These are phyloP conservation scores for Holocentrus rufus DNA, from an alignment of 2,797 vertebrate species.

Conservation along the genomic window DNA sequence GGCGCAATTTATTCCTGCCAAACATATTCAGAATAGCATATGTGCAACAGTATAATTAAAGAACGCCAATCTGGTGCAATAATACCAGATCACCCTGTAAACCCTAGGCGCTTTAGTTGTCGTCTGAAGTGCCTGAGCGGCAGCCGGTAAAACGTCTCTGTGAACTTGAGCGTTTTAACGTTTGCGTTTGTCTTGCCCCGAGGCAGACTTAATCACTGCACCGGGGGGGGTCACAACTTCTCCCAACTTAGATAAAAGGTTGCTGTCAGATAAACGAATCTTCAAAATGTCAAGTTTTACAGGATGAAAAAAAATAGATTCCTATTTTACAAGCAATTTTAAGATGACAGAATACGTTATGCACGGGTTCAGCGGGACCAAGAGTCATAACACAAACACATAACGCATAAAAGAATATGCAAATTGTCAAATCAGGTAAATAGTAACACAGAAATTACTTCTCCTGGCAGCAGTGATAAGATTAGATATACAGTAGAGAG, in stretches of 20 bases:
- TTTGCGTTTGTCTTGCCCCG: constrained; percentile 8
- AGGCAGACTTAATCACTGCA: constrained; percentile 22
- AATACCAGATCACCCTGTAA: constrained; percentile 12
- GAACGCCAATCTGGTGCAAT: constrained; percentile 2
- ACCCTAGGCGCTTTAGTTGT: not conserved
- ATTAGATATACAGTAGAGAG: not conserved
- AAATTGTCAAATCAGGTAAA: not conserved
- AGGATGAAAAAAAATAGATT: constrained; percentile 7
- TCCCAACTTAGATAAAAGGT: constrained; percentile 11
- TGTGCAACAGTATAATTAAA: constrained; percentile 10
- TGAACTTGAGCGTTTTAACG: constrained; percentile 25
- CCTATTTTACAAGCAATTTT: not conserved
- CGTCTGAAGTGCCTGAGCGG: constrained; percentile 17
- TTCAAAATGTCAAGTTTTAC: constrained; percentile 16
- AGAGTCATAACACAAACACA: not conserved
- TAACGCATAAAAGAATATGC: not conserved
- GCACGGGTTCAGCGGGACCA: constrained; percentile 3
- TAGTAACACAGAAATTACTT: not conserved
- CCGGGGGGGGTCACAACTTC: constrained; percentile 18
- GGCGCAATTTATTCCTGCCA: constrained; percentile 2
- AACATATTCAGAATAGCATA: constrained; percentile 21
- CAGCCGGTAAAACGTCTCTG: constrained; percentile 11
- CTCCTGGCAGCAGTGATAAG: not conserved
- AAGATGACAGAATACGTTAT: constrained; percentile 5
- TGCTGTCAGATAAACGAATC: constrained; percentile 17